Conservation (phyloP, 2,797 vertebrate genomes). For the Helostoma temminkii region DNA sequence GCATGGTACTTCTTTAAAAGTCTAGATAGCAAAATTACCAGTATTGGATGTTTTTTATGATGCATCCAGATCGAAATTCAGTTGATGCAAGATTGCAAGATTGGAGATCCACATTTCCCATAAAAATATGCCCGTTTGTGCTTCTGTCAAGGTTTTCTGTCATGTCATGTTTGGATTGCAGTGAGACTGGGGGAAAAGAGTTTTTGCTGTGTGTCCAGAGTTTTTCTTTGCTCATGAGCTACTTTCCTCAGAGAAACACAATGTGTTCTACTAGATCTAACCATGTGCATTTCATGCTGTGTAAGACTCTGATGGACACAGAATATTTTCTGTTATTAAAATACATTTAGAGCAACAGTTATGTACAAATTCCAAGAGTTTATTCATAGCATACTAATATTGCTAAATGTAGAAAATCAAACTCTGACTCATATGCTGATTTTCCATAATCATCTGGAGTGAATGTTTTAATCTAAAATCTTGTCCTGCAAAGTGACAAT, state of each 20-base stretch:
- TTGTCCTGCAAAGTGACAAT: too few species aligned
- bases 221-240: background rate
- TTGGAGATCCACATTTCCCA: background rate
- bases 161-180: background rate
- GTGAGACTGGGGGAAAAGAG: background rate
- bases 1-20: background rate
- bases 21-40: background rate
- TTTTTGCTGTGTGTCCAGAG: background rate
- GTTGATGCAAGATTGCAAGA: background rate
- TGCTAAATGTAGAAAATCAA: background rate
- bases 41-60: too few species aligned
- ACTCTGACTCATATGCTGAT: background rate
- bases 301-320: background rate
- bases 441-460: background rate
- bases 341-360: too few species aligned
- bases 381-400: background rate
- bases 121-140: background rate
- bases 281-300: background rate
- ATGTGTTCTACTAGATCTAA: background rate
- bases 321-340: slow-evolving; percentile 2
- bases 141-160: background rate
- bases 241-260: background rate
- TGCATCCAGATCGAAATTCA: background rate
- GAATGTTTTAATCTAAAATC: too few species aligned
- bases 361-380: too few species aligned